Percentiles rank a stretch among this genome's conserved stretches.
Conservation (phyloP, 2,797 vertebrate species). For the Bovichtus diacanthus region DNA sequence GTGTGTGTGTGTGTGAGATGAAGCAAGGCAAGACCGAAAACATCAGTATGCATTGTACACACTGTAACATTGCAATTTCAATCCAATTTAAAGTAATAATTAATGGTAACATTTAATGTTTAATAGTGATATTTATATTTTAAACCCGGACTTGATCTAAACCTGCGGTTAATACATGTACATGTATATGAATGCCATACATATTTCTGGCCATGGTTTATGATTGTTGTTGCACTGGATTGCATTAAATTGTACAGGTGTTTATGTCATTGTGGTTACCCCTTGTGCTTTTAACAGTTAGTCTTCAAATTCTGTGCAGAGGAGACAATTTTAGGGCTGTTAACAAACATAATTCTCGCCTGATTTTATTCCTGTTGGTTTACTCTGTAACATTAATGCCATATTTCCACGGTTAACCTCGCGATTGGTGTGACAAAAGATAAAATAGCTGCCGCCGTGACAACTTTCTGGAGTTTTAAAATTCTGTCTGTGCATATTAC, state of each 20-base stretch:
- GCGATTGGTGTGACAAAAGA: neutral
- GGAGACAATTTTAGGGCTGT: conserved; percentile 26
- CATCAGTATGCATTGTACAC: conserved; percentile 30
- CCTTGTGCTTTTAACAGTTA: conserved; percentile 10
- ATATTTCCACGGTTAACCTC: neutral
- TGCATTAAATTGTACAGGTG: neutral
- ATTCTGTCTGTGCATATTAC: neutral
- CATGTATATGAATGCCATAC: no score
- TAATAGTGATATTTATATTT: conserved; percentile 14
- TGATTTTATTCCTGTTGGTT: conserved; percentile 35
- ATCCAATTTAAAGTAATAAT: conserved; percentile 28
- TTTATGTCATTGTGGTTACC: neutral
- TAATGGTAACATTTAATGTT: conserved; percentile 22
- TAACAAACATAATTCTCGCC: conserved; percentile 13
- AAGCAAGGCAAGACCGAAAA: neutral
- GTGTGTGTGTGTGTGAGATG: neutral
- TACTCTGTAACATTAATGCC: neutral
- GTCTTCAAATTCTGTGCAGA: neutral
- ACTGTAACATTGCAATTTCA: conserved; percentile 30
- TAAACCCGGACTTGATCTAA: conserved; percentile 3
- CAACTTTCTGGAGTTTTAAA: conserved; percentile 9
- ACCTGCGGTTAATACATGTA: conserved; percentile 20
- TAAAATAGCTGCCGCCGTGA: neutral
- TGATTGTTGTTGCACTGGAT: neutral
- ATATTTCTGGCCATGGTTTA: neutral